Evolutionary conservation across 2,113 vertebrate genomes (phyloP), one percentile per base, ranked within the genome.

Genomic region (Glaucomys volans): DNA sequence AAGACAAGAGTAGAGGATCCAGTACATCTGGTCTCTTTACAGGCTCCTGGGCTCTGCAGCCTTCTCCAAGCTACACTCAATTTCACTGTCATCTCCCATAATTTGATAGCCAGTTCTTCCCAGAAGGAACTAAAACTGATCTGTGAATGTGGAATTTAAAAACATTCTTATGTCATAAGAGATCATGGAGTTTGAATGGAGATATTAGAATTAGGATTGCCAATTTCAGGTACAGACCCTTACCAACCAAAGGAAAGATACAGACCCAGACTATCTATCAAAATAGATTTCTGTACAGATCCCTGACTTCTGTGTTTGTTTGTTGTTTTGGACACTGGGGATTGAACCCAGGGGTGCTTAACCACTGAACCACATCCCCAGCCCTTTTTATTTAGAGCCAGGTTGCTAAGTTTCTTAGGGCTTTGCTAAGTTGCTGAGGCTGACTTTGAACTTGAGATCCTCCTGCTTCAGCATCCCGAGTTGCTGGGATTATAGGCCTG

Each of bases 51-150:
- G 13, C 32, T 87, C 44, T 91, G 40, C 7, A 71, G 7, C 2
- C 47, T 72, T 77, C 42, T 91, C n/a, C 26, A 4, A 75, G 11
- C 6, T 67, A 89, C 66, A 62, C 26, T 96, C 47, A 76, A 9
- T 85, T 84, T 95, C n/a, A 76, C 40, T 75, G 26, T 80, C 79
- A 67, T 69, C 35, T 67, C 26, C 44, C 22, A 32, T 50, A 54
- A 85, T 85, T 80, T 66, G 16, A 26, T 47, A 66, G n/a, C 32
- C 17, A 85, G 11, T 4, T 14, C 44, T 89, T 89, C 37, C 2
- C 17, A 84, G 37, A 75, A 89, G 28, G 13, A 88, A 84, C 77
- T 57, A 44, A 13, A 83, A 95, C 50, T 86, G 35, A 95, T 64
- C 32, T 32, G 72, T 28, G 75, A 75, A 83, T 35, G 11, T 37